Evolutionary conservation across 2,888 invertebrate genomes (phyloP), one percentile per base, ranked within the genome.

Genomic region (Pimpla rufipes): DNA sequence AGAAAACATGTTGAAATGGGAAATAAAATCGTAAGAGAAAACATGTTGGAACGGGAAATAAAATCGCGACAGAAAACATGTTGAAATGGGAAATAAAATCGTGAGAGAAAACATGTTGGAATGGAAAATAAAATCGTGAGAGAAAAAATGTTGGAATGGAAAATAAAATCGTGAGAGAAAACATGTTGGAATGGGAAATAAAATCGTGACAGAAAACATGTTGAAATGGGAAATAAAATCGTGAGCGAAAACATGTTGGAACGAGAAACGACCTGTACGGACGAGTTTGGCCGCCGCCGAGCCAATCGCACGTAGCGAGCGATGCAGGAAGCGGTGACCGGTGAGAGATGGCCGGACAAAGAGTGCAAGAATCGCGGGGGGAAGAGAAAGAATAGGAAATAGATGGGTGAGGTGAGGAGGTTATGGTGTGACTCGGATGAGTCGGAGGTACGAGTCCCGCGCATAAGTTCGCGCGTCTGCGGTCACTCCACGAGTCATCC

Each of bases 401-500:
- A 66, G 40, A 66, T 62, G 62, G 55, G 67, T 23, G 37, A 66
- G 67, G 76, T 59, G 68, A 57, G 52, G 76, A 40, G 78, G 64
- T 64, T 64, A 80, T 75, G 78, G 68, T 74, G 74, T 67, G 73
- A 78, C 59, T 76, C 45, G 73, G 29, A 50, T 70, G 84, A 81
- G 57, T 75, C 47, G 29, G 64, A 73, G 45, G 75, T 76, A 59
- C 40, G 70, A 74, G 50, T 81, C 70, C 47, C 45, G 68, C 78
- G 59, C 84, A 78, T 84, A 84, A 84, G 84, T 87, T 86, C 79
- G 79, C 79, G 79, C 88, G 91, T 91, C 92, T 93, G 93, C 92
- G 93, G 93, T 92, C 80, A 82, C 77, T 85, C 75, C 68, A 62
- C 90, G 90, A 91, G 90, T 90, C 92, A 90, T 92, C 90, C 87